Conservation (phyloP, 2,113 vertebrate genomes). For the Apteryx owenii region DNA sequence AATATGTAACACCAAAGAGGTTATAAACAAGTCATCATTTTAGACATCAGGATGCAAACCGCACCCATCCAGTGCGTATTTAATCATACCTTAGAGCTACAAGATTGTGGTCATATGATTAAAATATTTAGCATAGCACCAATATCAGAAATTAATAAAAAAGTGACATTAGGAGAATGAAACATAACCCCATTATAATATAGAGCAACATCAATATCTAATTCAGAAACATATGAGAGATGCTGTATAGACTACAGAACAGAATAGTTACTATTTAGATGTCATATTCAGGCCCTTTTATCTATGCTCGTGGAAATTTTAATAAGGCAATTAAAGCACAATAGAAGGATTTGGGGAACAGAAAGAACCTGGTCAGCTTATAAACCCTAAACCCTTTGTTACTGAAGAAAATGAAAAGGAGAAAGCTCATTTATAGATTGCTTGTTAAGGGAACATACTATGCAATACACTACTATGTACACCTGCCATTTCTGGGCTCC, state of each 20-base stretch:
- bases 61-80: slow-evolving; percentile 36
- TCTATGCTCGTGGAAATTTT: background rate
- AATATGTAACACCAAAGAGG: background rate
- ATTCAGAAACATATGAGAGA: slow-evolving; percentile 36
- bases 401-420: background rate
- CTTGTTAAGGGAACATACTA: background rate
- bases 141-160: slow-evolving; percentile 69
- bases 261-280: background rate
- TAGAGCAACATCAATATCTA: slow-evolving; percentile 50
- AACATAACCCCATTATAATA: slow-evolving; percentile 37
- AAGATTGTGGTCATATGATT: slow-evolving; percentile 35
- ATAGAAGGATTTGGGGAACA: background rate
- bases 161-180: slow-evolving; percentile 67
- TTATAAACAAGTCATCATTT: background rate
- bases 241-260: slow-evolving; percentile 23
- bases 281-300: background rate
- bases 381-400: background rate
- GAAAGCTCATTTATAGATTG: background rate
- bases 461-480: background rate
- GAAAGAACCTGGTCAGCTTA: background rate
- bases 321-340: background rate
- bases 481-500: background rate
- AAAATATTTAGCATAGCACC: slow-evolving; percentile 45
- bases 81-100: slow-evolving; percentile 39
- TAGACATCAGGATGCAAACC: slow-evolving; percentile 52